These are phyloP conservation scores for Trichacis sp. DNA, from an alignment of 2,888 invertebrate genomes.

Conservation along the genomic window DNA sequence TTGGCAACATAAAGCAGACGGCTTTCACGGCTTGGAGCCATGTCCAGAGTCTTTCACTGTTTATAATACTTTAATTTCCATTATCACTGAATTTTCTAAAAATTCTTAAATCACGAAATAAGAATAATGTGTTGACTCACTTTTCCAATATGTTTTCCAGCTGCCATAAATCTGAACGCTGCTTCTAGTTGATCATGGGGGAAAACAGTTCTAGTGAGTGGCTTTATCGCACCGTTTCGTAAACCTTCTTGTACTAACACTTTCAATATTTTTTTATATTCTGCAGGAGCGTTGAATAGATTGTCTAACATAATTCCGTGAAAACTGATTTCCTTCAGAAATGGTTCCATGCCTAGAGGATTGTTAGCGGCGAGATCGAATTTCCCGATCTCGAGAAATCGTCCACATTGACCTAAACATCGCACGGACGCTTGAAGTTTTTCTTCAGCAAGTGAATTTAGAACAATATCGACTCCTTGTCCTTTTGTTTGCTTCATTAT, in stretches of 20 bases:
- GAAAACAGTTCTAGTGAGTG: conserved; percentile 77
- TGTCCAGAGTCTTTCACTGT: too few species aligned
- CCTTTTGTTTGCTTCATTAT: conserved; percentile 81
- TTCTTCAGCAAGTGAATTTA: conserved; percentile 95
- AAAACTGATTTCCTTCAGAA: conserved; percentile 80
- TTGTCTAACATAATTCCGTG: conserved; percentile 84
- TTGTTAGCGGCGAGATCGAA: conserved; percentile 81
- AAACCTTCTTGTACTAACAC: conserved; percentile 76
- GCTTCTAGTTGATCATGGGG: conserved; percentile 76
- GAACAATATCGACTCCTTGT: too few species aligned
- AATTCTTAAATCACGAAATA: too few species aligned
- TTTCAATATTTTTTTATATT: conserved; percentile 72
- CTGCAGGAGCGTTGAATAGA: conserved; percentile 71
- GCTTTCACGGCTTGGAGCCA: too few species aligned
- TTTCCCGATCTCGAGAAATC: too few species aligned
- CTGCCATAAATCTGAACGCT: conserved; percentile 77
- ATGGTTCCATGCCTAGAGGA: conserved; percentile 75
- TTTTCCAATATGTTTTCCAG: conserved; percentile 87
- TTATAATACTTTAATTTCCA: too few species aligned
- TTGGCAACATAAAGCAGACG: too few species aligned
- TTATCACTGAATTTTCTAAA: too few species aligned
- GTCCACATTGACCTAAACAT: conserved; percentile 75
- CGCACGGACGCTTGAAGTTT: conserved; percentile 82
- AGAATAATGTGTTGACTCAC: too few species aligned
- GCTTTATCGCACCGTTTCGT: conserved; percentile 76